phyloP scores from a whole-genome alignment of 1,140 invertebrate genomes.

The Heliconius congener region DNA sequence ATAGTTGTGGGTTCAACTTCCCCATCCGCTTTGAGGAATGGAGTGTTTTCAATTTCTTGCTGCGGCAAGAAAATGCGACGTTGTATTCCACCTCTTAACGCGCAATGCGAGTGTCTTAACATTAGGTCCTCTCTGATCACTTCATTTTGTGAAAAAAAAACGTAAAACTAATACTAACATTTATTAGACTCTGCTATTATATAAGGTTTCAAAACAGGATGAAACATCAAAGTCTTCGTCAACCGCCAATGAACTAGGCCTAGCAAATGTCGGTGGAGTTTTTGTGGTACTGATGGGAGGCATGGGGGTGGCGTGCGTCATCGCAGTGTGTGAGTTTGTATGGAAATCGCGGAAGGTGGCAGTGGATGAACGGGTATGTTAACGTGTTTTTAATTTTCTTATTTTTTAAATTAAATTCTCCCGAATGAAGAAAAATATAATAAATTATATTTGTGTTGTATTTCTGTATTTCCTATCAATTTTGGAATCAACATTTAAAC shows the following conservation, averaged over 20 bases:
- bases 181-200: constrained; percentile 3
- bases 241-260: constrained; percentile 91
- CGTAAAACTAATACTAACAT: background rate
- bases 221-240: constrained; percentile 92
- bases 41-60: too few species aligned
- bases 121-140: too few species aligned
- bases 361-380: constrained; percentile 92
- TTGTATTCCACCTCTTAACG: too few species aligned
- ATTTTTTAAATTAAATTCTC: background rate
- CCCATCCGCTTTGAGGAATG: too few species aligned
- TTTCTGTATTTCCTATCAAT: background rate
- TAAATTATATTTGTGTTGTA: background rate
- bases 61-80: too few species aligned
- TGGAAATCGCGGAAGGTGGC: constrained; percentile 96
- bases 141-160: too few species aligned
- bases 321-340: constrained; percentile 95
- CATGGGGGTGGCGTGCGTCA: constrained; percentile 93
- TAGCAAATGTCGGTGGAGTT: constrained; percentile 97
- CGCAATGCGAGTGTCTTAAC: too few species aligned
- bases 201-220: constrained; percentile 81
- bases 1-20: too few species aligned
- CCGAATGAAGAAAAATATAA: background rate
- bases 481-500: background rate
- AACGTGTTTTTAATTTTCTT: background rate
- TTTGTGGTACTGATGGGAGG: constrained; percentile 97